These are phyloP conservation scores for Tuberolachnus salignus DNA, from an alignment of 2,888 invertebrate genomes.

Conservation along the genomic window DNA sequence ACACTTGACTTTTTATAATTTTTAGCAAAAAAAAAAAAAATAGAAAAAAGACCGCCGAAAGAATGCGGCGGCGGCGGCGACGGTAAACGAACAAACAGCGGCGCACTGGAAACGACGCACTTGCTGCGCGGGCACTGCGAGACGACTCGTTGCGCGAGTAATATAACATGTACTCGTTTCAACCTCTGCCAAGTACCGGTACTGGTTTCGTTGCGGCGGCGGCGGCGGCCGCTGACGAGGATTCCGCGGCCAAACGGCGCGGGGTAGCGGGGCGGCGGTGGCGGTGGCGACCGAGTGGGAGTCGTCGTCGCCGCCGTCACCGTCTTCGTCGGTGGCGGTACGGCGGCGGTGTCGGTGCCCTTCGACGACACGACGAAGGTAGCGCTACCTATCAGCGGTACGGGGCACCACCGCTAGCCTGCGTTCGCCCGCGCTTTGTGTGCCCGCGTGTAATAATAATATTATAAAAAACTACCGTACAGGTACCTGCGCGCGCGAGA, in stretches of 20 bases:
- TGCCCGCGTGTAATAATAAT: conserved; percentile 59
- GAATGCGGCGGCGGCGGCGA: background rate
- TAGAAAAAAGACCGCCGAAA: background rate
- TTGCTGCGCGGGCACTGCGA: conserved; percentile 16
- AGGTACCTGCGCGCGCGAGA: conserved; percentile 4
- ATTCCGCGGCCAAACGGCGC: conserved; percentile 56
- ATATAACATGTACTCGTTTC: conserved; percentile 28
- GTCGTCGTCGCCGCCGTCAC: conserved; percentile 43
- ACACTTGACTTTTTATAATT: no score
- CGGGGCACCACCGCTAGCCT: conserved; percentile 63
- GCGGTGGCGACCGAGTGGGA: conserved; percentile 58
- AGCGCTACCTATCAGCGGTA: conserved; percentile 59
- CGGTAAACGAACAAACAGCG: conserved; percentile 11
- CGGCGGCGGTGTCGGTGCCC: conserved; percentile 50
- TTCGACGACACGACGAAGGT: conserved; percentile 59
- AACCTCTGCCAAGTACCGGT: conserved; percentile 42
- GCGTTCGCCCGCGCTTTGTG: conserved; percentile 63
- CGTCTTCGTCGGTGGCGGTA: conserved; percentile 15
- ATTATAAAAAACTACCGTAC: conserved; percentile 47
- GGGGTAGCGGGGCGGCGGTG: background rate
- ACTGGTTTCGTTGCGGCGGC: conserved; percentile 13
- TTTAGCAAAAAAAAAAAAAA: background rate
- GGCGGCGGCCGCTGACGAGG: background rate
- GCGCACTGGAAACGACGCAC: conserved; percentile 7
- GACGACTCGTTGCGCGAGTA: conserved; percentile 4